Percentiles rank a stretch among this genome's conserved stretches.
Conservation (phyloP, 2,888 invertebrate species). For the Oxyteleia sp. region DNA sequence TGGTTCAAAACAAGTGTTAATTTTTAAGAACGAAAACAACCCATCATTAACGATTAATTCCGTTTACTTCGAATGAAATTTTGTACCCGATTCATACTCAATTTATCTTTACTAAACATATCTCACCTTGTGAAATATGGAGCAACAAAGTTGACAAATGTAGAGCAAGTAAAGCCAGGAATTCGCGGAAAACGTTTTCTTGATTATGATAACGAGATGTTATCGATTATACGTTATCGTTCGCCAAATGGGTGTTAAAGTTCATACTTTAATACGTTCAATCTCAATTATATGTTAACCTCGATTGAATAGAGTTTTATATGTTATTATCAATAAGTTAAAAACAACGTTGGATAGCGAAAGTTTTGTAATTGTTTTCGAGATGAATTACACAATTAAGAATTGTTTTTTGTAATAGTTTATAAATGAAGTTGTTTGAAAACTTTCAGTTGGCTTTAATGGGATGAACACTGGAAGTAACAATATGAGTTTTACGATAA, state of each 20-base stretch:
- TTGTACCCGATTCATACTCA: constrained; percentile 17
- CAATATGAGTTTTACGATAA: background rate
- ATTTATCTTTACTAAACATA: constrained; percentile 33
- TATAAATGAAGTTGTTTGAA: no score
- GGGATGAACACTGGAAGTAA: no score
- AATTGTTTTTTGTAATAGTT: no score
- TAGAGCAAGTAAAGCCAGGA: constrained; percentile 34
- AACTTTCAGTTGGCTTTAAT: no score
- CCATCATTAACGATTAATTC: constrained; percentile 11
- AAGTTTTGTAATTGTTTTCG: constrained; percentile 28
- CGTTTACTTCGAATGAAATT: constrained; percentile 19
- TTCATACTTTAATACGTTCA: constrained; percentile 24
- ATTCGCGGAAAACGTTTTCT: constrained; percentile 38
- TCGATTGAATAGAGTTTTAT: constrained; percentile 12
- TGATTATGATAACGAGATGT: constrained; percentile 38
- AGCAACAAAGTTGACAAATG: constrained; percentile 43
- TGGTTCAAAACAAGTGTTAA: no score
- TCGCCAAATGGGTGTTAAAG: constrained; percentile 18
- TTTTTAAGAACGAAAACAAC: background rate
- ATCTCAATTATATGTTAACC: constrained; percentile 14
- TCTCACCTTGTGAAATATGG: constrained; percentile 35
- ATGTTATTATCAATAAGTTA: constrained; percentile 5
- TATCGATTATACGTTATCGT: constrained; percentile 42
- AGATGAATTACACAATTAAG: background rate
- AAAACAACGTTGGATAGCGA: background rate